phyloP scores from a whole-genome alignment of 1,140 invertebrate genomes.

The Lucilia cuprina region DNA sequence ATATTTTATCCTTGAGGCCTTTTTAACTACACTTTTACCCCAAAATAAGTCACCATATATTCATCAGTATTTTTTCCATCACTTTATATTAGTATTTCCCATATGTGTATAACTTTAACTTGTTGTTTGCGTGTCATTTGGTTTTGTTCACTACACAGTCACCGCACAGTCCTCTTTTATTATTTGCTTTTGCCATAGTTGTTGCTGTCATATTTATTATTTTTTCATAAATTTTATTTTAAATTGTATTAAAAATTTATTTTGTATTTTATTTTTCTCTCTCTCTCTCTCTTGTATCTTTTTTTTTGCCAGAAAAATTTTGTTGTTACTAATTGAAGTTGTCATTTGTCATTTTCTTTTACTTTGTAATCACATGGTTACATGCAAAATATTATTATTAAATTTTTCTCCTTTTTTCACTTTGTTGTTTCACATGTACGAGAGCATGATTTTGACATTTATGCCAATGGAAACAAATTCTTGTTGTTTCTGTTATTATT shows the following conservation, averaged over 20 bases:
- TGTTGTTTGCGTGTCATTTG: constrained; percentile 25
- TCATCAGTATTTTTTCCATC: background rate
- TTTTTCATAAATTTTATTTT: background rate
- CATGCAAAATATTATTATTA: constrained; percentile 13
- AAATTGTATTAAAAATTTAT: constrained; percentile 6
- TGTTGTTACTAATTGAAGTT: constrained; percentile 39
- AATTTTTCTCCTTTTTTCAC: background rate
- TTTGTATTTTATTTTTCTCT: background rate
- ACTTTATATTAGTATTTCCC: background rate
- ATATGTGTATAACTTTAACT: background rate
- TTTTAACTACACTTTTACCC: no score
- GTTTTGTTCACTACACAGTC: background rate
- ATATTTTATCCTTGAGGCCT: no score
- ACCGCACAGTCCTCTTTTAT: background rate
- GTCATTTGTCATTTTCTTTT: constrained; percentile 39
- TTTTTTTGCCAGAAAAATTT: background rate
- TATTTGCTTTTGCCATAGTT: background rate
- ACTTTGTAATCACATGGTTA: constrained; percentile 23
- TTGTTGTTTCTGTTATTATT: background rate
- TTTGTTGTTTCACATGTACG: constrained; percentile 26
- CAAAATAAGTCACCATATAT: background rate
- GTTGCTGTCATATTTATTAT: background rate
- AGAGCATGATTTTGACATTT: constrained; percentile 38
- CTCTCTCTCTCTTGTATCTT: background rate
- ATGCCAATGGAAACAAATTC: constrained; percentile 35